Conservation (phyloP, 2,888 invertebrate genomes). For the Cerastis rubricosa region DNA sequence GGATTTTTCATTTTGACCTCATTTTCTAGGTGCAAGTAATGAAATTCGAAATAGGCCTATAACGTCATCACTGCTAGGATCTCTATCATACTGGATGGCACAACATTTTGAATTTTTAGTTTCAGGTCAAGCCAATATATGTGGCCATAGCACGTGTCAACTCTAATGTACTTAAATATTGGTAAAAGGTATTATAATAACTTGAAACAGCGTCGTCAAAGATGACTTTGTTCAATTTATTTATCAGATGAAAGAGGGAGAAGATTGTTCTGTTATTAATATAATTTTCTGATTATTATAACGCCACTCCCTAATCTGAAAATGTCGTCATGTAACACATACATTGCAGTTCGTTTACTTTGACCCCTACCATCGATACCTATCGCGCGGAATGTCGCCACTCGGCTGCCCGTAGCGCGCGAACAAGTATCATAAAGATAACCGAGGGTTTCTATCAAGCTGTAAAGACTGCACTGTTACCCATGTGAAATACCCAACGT, state of each 20-base stretch:
- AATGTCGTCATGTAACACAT: conserved; percentile 23
- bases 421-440: conserved; percentile 49
- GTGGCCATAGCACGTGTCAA: not conserved
- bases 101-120: not conserved
- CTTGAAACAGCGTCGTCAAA: not conserved
- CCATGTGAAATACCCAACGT: conserved; percentile 29
- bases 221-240: not conserved
- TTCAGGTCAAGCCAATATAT: not conserved
- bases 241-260: not conserved
- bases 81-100: not conserved
- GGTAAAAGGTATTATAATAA: not conserved
- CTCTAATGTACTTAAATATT: too few species aligned
- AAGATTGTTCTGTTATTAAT: not conserved
- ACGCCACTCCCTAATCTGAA: conserved; percentile 1
- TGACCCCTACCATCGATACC: conserved; percentile 26
- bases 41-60: too few species aligned
- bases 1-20: too few species aligned
- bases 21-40: too few species aligned
- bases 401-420: conserved; percentile 27
- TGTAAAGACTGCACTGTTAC: not conserved
- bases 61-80: not conserved
- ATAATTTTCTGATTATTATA: too few species aligned
- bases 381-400: conserved; percentile 30
- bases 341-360: not conserved
- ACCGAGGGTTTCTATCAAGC: conserved; percentile 14